These are phyloP conservation scores for Drosophila gaucha DNA, from an alignment of 2,888 invertebrate genomes.

Conservation along the genomic window DNA sequence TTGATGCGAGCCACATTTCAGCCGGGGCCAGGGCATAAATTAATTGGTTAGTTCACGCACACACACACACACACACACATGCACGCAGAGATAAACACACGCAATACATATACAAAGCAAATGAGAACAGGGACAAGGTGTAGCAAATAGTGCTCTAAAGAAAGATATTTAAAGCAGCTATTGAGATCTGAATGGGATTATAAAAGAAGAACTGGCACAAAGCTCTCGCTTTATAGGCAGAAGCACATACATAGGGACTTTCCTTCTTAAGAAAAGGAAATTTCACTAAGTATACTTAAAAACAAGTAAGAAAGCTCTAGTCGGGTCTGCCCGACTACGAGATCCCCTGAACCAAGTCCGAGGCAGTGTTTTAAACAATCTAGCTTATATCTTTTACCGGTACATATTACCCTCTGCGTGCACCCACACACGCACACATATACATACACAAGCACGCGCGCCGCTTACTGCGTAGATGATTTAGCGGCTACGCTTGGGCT, in stretches of 20 bases:
- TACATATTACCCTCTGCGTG: too few species aligned
- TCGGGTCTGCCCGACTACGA: too few species aligned
- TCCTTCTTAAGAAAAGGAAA: not conserved
- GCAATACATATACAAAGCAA: not conserved
- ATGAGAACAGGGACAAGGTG: constrained; percentile 48
- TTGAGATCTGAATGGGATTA: constrained; percentile 1
- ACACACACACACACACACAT: constrained; percentile 9
- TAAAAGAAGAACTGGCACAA: not conserved
- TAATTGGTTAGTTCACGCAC: constrained; percentile 49
- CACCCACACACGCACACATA: too few species aligned
- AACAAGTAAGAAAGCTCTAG: too few species aligned
- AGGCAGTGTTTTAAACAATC: too few species aligned
- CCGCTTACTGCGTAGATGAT: too few species aligned
- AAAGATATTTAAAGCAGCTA: constrained; percentile 26
- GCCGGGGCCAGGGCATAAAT: constrained; percentile 57
- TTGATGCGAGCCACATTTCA: constrained; percentile 51
- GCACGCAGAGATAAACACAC: constrained; percentile 1
- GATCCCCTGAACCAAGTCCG: too few species aligned
- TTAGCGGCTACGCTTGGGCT: too few species aligned
- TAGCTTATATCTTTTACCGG: too few species aligned
- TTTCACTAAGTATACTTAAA: too few species aligned
- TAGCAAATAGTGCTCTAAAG: constrained; percentile 20
- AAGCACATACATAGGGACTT: not conserved
- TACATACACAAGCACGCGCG: too few species aligned
- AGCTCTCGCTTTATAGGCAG: too few species aligned